phyloP scores from a whole-genome alignment of 2,888 invertebrate species.

The Agrochola lychnidis region DNA sequence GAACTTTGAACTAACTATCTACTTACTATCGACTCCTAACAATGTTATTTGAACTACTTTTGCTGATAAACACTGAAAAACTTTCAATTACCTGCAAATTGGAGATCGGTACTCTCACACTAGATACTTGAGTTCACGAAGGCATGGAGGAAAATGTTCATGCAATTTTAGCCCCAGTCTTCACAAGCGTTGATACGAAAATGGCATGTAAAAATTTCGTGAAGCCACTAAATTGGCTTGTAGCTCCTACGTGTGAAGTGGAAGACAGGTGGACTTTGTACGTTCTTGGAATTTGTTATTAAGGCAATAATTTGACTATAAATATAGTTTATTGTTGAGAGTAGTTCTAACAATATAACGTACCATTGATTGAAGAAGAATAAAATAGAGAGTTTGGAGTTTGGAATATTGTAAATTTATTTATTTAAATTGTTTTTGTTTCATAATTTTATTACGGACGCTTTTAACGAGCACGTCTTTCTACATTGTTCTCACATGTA shows the following conservation, averaged over 20 bases:
- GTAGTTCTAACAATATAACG: not conserved
- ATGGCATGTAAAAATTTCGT: conserved; percentile 8
- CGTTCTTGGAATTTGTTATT: conserved; percentile 19
- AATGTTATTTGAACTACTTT: conserved; percentile 49
- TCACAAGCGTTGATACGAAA: rapidly evolving
- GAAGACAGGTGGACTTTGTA: conserved; percentile 7
- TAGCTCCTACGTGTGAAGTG: conserved; percentile 30
- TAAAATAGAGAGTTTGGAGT: no score
- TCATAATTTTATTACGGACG: no score
- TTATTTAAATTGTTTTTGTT: no score
- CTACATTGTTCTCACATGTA: no score
- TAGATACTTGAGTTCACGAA: conserved; percentile 20
- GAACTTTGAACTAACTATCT: conserved; percentile 21
- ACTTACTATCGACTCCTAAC: conserved; percentile 23
- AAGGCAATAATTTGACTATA: not conserved
- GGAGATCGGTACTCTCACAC: conserved; percentile 45
- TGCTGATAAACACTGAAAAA: conserved; percentile 36
- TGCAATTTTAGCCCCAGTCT: conserved; percentile 3
- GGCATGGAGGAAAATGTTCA: conserved; percentile 10
- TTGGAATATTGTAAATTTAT: no score
- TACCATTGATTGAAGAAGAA: not conserved
- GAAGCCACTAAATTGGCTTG: conserved; percentile 21
- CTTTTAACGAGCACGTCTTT: no score
- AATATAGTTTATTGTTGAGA: not conserved
- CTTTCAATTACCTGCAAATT: conserved; percentile 68